These are phyloP conservation scores for Nomada lathburiana DNA, from an alignment of 2,888 invertebrate genomes.

Conservation along the genomic window DNA sequence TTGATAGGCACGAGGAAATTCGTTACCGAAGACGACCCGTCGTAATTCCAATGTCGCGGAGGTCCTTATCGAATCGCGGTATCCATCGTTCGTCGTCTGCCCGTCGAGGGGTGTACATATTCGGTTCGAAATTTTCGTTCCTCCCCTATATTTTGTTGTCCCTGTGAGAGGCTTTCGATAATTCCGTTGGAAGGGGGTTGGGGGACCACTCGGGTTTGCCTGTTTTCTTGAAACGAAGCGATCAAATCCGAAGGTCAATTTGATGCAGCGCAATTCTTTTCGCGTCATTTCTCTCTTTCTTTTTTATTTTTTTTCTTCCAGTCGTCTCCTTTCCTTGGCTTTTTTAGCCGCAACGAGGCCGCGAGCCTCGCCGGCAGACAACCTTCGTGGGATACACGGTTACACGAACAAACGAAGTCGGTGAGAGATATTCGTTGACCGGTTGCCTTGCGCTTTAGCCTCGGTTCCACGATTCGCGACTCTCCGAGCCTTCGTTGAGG, in stretches of 20 bases:
- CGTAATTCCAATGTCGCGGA: too few species aligned
- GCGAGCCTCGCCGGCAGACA: conserved; percentile 80
- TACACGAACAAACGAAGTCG: conserved; percentile 58
- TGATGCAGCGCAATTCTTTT: conserved; percentile 72
- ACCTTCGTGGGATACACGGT: conserved; percentile 78
- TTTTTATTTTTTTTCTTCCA: conserved; percentile 19
- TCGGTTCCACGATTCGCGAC: conserved; percentile 23
- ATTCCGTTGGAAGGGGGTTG: conserved; percentile 4
- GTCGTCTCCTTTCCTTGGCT: conserved; percentile 69
- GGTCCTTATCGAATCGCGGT: too few species aligned
- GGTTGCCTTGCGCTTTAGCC: conserved; percentile 59
- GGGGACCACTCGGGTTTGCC: conserved; percentile 20
- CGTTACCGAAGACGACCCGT: conserved; percentile 12
- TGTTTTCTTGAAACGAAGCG: conserved; percentile 59
- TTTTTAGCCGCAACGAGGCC: conserved; percentile 79
- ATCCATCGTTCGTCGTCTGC: too few species aligned
- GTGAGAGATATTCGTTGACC: conserved; percentile 69
- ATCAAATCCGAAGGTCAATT: conserved; percentile 71
- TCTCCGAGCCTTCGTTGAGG: too few species aligned
- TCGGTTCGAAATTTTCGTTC: not conserved
- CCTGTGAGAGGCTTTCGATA: conserved; percentile 16
- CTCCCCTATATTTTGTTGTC: not conserved
- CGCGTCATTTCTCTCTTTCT: conserved; percentile 67
- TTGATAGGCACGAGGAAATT: conserved; percentile 63
- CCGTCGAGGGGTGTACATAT: too few species aligned